Evolutionary conservation across 2,113 vertebrate species (phyloP).

Genomic region (Alethe castanea): DNA sequence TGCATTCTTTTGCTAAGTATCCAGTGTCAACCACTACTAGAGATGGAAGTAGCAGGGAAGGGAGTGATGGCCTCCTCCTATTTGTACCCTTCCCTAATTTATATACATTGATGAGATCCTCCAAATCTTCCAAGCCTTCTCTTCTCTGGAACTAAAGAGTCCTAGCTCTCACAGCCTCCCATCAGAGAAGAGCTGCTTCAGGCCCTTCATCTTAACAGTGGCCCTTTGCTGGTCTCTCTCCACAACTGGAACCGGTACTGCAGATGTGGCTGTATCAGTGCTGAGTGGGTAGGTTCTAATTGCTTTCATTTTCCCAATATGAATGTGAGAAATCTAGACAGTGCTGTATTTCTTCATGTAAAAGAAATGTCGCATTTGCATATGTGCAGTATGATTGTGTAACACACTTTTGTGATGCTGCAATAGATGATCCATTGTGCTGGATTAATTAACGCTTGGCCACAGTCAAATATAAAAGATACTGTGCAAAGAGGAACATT

Average conservation of each 20-base stretch:
- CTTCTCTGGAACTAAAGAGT: not conserved
- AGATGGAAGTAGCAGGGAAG: not conserved
- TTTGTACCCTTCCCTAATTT: not conserved
- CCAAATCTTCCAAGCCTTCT: not conserved
- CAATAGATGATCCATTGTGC: not conserved
- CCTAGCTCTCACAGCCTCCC: not conserved
- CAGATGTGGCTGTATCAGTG: not conserved
- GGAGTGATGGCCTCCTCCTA: not conserved
- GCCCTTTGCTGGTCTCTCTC: not conserved
- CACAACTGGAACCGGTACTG: not conserved
- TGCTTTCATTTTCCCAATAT: not conserved
- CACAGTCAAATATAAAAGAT: not conserved
- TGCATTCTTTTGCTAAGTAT: not conserved
- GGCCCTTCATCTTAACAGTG: not conserved
- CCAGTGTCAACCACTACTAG: not conserved
- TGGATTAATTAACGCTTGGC: slow-evolving; percentile 19
- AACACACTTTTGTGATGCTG: not conserved
- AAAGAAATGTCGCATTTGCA: not conserved
- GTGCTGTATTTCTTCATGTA: not conserved
- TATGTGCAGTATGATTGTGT: not conserved
- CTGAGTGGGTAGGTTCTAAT: not conserved
- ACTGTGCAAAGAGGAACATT: not conserved
- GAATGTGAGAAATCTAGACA: not conserved
- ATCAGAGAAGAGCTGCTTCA: not conserved
- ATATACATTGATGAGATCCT: not conserved